These are phyloP conservation scores for Phataginus tetradactyla DNA, from an alignment of 2,797 vertebrate species.

Conservation along the genomic window DNA sequence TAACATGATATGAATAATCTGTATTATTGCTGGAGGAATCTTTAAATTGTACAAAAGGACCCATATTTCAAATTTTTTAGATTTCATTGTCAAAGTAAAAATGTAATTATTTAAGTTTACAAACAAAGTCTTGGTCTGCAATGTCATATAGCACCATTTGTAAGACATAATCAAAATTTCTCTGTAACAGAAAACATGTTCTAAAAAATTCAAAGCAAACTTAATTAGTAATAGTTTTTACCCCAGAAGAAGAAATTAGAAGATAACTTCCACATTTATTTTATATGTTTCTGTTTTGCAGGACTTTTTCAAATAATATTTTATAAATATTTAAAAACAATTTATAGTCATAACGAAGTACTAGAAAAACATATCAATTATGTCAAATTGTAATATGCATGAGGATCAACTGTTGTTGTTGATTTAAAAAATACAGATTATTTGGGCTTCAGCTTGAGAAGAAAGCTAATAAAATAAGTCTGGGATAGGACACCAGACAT, in stretches of 20 bases:
- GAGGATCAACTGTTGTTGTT: background rate
- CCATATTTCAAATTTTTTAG: background rate
- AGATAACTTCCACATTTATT: background rate
- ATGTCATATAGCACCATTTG: background rate
- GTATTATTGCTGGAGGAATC: background rate
- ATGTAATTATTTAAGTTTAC: background rate
- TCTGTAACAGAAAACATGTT: background rate
- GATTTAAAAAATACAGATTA: background rate
- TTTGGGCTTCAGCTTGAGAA: background rate
- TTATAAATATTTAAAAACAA: constrained; percentile 25
- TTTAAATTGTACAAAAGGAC: background rate
- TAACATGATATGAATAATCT: background rate
- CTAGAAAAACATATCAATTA: background rate
- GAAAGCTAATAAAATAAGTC: background rate
- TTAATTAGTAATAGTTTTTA: background rate
- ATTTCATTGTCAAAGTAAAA: constrained; percentile 4
- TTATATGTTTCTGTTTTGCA: background rate
- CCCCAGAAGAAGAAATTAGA: background rate
- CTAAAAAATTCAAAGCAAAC: background rate
- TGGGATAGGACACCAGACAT: background rate
- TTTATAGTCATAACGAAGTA: background rate
- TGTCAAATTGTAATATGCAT: background rate
- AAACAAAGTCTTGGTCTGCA: background rate
- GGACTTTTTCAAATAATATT: background rate
- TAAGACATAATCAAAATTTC: constrained; percentile 24